Percentiles rank a stretch among this genome's conserved stretches.
Conservation (phyloP, 2,797 vertebrate genomes). For the Phoxinus dragarum region DNA sequence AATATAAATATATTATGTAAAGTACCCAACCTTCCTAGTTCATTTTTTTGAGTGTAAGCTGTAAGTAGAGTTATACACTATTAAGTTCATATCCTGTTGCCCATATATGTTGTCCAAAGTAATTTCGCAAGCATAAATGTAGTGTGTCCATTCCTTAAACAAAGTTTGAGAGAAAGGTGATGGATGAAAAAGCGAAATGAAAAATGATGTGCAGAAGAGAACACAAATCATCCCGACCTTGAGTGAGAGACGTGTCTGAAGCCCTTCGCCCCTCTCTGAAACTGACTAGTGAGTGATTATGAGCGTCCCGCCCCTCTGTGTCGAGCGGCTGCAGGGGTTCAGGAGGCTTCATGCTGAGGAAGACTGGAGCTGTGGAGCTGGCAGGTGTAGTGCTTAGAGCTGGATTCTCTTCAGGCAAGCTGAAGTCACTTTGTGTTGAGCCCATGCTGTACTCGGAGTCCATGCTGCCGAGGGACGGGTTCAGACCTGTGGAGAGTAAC, state of each 20-base stretch:
- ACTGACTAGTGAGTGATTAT: slow-evolving; percentile 94
- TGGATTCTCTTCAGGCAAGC: slow-evolving; percentile 86
- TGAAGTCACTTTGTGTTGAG: slow-evolving; percentile 87
- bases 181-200: not conserved
- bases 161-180: not conserved
- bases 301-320: slow-evolving; percentile 85
- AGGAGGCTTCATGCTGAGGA: slow-evolving; percentile 83
- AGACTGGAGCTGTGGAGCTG: slow-evolving; percentile 75
- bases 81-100: not conserved
- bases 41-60: too few species aligned
- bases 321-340: slow-evolving; percentile 89
- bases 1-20: too few species aligned
- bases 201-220: not conserved
- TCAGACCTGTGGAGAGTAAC: slow-evolving; percentile 81
- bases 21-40: too few species aligned
- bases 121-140: not conserved
- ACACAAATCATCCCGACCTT: slow-evolving; percentile 80
- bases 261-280: slow-evolving; percentile 97
- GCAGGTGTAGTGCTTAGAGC: slow-evolving; percentile 77
- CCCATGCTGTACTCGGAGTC: slow-evolving; percentile 94
- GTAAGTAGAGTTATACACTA: not conserved
- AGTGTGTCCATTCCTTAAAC: too few species aligned
- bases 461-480: slow-evolving; percentile 89
- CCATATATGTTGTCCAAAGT: not conserved
- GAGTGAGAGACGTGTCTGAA: slow-evolving; percentile 96